These are phyloP conservation scores for Drosophila watanabei DNA, from an alignment of 1,140 invertebrate genomes.

Conservation along the genomic window DNA sequence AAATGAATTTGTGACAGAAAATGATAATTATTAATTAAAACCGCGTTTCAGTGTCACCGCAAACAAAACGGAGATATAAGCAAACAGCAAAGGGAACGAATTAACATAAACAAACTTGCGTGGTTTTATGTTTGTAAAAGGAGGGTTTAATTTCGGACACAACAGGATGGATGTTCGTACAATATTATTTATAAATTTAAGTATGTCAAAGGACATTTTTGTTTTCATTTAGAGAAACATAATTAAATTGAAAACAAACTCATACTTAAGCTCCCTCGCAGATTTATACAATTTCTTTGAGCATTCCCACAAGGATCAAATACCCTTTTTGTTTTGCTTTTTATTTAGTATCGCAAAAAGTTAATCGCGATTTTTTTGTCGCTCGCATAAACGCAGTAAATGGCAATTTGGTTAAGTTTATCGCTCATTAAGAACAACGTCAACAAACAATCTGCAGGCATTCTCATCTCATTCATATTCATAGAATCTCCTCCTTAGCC, in stretches of 20 bases:
- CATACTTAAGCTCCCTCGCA: not conserved
- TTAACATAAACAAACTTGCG: conserved; percentile 1
- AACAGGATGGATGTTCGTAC: no score
- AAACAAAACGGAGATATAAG: conserved; percentile 37
- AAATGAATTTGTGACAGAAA: conserved; percentile 44
- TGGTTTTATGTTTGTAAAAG: conserved; percentile 8
- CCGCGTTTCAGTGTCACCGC: conserved; percentile 60
- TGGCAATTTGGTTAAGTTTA: conserved; percentile 53
- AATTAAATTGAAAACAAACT: not conserved
- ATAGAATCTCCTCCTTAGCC: conserved; percentile 29
- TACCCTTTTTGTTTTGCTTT: not conserved
- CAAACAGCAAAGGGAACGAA: conserved; percentile 18
- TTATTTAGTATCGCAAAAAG: not conserved
- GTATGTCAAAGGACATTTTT: no score
- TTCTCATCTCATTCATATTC: conserved; percentile 71
- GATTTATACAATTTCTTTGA: not conserved
- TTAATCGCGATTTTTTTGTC: conserved; percentile 6
- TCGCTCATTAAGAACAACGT: conserved; percentile 55
- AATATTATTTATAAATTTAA: not conserved
- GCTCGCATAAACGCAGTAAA: conserved; percentile 28
- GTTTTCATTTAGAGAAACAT: not conserved
- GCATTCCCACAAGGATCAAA: not conserved
- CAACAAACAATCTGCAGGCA: conserved; percentile 44
- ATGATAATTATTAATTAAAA: conserved; percentile 78
- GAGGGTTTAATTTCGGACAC: conserved; percentile 2